Evolutionary conservation across 2,797 vertebrate genomes (phyloP).

Genomic region (Ctenopoma kingsleyae): DNA sequence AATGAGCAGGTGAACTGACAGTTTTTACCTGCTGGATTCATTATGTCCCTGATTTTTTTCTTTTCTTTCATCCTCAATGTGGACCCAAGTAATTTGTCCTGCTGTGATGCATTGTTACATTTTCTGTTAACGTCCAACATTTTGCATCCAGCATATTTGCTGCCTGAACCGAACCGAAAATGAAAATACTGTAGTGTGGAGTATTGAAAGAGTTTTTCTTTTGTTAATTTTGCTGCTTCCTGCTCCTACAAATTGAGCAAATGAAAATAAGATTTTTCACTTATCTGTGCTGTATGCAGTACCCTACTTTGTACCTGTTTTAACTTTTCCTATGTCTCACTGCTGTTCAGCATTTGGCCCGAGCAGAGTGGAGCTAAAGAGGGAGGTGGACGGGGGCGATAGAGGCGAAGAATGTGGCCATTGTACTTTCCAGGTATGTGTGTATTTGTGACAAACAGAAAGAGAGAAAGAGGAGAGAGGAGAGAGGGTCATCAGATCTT

Average conservation of each 20-base stretch:
- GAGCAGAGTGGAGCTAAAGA: constrained; percentile 50
- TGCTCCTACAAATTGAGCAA: background rate
- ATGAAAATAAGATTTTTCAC: background rate
- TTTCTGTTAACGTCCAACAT: background rate
- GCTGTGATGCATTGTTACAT: background rate
- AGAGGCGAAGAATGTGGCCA: constrained; percentile 82
- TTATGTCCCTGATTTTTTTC: too few species aligned
- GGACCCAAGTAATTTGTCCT: background rate
- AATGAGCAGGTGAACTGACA: too few species aligned
- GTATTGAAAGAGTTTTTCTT: too few species aligned
- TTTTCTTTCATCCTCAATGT: too few species aligned
- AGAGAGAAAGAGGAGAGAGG: constrained; percentile 48
- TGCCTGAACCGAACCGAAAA: background rate
- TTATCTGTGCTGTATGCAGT: background rate
- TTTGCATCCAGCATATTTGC: background rate
- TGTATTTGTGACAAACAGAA: constrained; percentile 79
- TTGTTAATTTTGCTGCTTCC: background rate
- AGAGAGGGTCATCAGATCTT: constrained; percentile 71
- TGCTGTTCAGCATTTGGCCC: constrained; percentile 37
- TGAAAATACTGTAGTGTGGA: too few species aligned
- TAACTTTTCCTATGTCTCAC: constrained; percentile 13
- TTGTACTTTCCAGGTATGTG: constrained; percentile 85
- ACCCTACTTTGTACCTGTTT: constrained; percentile 24
- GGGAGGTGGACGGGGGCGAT: constrained; percentile 41
- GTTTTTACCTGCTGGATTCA: too few species aligned